Conservation (phyloP, 1,140 invertebrate genomes). For the Aphelenchoides fujianensis region DNA sequence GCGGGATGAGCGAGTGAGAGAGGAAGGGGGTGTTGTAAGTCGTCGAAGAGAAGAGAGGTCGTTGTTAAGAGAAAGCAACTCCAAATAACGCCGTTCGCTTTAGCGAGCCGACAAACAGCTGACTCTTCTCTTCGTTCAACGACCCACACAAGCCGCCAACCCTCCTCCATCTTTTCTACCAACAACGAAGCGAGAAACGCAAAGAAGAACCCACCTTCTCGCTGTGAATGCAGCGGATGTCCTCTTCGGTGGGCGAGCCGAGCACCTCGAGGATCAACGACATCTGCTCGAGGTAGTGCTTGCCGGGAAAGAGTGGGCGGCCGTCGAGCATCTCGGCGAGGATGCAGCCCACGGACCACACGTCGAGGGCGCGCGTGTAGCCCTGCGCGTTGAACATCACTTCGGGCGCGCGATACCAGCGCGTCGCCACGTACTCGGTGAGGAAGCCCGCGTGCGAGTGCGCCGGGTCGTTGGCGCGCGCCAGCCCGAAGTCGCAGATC, state of each 20-base stretch:
- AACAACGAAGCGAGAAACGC: no score
- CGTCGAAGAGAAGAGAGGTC: no score
- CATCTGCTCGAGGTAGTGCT: slow-evolving; percentile 81
- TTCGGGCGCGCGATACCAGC: slow-evolving; percentile 93
- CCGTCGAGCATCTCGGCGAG: slow-evolving; percentile 96
- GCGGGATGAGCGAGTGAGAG: neutral
- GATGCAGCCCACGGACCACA: slow-evolving; percentile 98
- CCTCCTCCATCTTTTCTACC: no score
- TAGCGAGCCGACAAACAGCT: no score
- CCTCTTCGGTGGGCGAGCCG: slow-evolving; percentile 89
- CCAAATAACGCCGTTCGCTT: no score
- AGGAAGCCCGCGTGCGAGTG: slow-evolving; percentile 95
- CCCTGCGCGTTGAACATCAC: slow-evolving; percentile 96
- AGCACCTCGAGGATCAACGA: slow-evolving; percentile 94
- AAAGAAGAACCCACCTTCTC: neutral
- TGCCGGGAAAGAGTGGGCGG: slow-evolving; percentile 90
- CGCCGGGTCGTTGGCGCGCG: slow-evolving; percentile 93
- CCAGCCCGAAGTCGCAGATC: slow-evolving; percentile 94
- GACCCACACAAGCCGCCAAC: no score
- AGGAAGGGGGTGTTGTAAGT: no score
- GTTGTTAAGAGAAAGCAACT: no score
- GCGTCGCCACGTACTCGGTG: slow-evolving; percentile 94
- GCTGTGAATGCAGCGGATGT: neutral
- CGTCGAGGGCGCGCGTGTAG: slow-evolving; percentile 96
- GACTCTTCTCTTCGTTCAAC: no score